Percentiles rank a stretch among this genome's conserved stretches.
Conservation (phyloP, 1,140 invertebrate species). For the Coelopa frigida region DNA sequence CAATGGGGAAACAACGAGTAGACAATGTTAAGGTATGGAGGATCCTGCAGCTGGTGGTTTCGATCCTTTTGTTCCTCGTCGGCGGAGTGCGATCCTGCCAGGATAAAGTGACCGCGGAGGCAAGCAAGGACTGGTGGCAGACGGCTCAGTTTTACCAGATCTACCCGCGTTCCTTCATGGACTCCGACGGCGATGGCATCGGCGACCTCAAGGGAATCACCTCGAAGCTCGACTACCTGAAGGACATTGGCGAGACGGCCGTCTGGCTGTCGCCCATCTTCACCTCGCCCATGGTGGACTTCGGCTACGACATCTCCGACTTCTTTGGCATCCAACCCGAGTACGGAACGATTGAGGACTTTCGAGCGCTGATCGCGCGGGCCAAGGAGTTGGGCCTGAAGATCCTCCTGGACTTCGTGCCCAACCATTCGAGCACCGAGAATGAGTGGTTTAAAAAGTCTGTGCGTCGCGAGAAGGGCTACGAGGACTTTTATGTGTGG, state of each 20-base stretch:
- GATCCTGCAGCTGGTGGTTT: too few relatives aligned
- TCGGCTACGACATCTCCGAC: constrained; percentile 61
- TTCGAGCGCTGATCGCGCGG: constrained; percentile 53
- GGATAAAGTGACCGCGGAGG: background rate
- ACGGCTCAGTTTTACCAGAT: constrained; percentile 60
- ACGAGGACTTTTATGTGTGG: constrained; percentile 61
- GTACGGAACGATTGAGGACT: constrained; percentile 62
- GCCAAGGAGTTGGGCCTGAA: constrained; percentile 53
- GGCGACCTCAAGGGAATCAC: constrained; percentile 58
- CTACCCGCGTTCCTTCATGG: constrained; percentile 62
- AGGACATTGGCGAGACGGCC: constrained; percentile 50
- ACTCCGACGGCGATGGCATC: constrained; percentile 61
- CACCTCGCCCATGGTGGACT: constrained; percentile 57
- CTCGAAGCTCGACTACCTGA: constrained; percentile 47
- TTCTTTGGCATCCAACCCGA: constrained; percentile 61
- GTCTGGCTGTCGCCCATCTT: constrained; percentile 67
- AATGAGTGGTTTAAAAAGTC: constrained; percentile 61
- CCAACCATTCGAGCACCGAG: constrained; percentile 66
- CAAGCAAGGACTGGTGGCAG: constrained; percentile 56
- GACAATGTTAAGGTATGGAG: too few relatives aligned
- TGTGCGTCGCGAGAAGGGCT: constrained; percentile 48
- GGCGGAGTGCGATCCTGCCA: too few relatives aligned
- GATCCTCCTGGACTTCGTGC: constrained; percentile 71
- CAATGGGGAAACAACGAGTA: too few relatives aligned
- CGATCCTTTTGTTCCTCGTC: too few relatives aligned